Evolutionary conservation across 2,797 vertebrate species (phyloP).

Genomic region (Peromyscus melanophrys): DNA sequence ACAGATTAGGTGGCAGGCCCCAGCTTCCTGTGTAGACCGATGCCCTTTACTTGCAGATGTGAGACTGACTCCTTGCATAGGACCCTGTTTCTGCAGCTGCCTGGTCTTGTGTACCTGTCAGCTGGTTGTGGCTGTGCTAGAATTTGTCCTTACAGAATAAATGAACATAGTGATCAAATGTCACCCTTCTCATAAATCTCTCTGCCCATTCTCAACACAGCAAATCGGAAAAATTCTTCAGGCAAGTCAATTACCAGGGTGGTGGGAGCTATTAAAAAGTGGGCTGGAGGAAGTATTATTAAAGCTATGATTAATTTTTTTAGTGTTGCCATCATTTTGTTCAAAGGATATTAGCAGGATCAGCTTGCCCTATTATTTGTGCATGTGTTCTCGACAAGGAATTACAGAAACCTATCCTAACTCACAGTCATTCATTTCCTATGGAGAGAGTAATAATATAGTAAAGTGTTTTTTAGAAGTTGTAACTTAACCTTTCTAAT

Average conservation of each 20-base stretch:
- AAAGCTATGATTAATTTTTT: background rate
- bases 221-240: slow-evolving; percentile 41
- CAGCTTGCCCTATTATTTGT: background rate
- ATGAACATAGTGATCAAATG: slow-evolving; percentile 70
- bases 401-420: background rate
- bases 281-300: background rate
- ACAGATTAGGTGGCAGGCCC: slow-evolving; percentile 69
- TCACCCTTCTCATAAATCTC: slow-evolving; percentile 64
- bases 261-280: background rate
- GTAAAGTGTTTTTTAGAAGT: slow-evolving; percentile 3
- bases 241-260: background rate
- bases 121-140: slow-evolving; percentile 26
- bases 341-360: slow-evolving; percentile 3
- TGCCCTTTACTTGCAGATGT: slow-evolving; percentile 73
- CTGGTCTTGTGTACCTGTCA: slow-evolving; percentile 79
- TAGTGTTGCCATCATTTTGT: background rate
- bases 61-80: slow-evolving; percentile 60
- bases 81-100: slow-evolving; percentile 84
- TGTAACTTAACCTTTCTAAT: slow-evolving; percentile 22
- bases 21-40: slow-evolving; percentile 75
- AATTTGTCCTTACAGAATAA: slow-evolving; percentile 76
- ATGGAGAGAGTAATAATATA: background rate
- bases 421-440: background rate
- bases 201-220: slow-evolving; percentile 33
- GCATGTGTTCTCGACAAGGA: background rate